Conservation (phyloP, 2,797 vertebrate species). For the Paedocypris micromegethes region DNA sequence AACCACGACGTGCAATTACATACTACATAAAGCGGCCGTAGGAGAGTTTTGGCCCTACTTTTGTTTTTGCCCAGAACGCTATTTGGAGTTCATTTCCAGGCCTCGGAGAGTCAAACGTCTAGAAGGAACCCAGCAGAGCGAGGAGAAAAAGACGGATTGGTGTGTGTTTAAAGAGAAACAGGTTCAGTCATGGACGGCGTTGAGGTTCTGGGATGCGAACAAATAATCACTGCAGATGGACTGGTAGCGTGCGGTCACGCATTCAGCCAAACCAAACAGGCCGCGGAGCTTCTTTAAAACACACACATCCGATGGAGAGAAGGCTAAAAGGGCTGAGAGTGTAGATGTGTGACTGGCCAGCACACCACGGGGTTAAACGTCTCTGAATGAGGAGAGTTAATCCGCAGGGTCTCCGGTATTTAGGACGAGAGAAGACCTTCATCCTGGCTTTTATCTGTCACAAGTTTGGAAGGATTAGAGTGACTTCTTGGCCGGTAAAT, state of each 20-base stretch:
- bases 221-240: slow-evolving; percentile 27
- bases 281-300: slow-evolving; percentile 4
- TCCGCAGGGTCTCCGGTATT: not conserved
- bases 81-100: not conserved
- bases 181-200: slow-evolving; percentile 8
- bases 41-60: no score
- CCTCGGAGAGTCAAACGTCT: slow-evolving; percentile 46
- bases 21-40: no score
- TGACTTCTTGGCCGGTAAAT: slow-evolving; percentile 1
- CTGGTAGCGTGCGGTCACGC: slow-evolving; percentile 28
- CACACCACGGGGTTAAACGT: not conserved
- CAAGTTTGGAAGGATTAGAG: slow-evolving; percentile 9
- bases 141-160: not conserved
- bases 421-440: slow-evolving; percentile 2
- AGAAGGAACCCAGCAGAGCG: not conserved
- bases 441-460: slow-evolving; percentile 11
- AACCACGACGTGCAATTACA: no score
- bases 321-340: not conserved
- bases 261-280: slow-evolving; percentile 36
- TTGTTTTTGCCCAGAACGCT: no score
- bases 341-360: not conserved
- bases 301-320: not conserved
- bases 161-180: slow-evolving; percentile 4
- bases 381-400: not conserved
- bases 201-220: slow-evolving; percentile 43